Evolutionary conservation across 2,113 vertebrate species (phyloP), one percentile per base, ranked within the genome.

Genomic region (crab-eating macaque (Macaca fascicularis)): DNA sequence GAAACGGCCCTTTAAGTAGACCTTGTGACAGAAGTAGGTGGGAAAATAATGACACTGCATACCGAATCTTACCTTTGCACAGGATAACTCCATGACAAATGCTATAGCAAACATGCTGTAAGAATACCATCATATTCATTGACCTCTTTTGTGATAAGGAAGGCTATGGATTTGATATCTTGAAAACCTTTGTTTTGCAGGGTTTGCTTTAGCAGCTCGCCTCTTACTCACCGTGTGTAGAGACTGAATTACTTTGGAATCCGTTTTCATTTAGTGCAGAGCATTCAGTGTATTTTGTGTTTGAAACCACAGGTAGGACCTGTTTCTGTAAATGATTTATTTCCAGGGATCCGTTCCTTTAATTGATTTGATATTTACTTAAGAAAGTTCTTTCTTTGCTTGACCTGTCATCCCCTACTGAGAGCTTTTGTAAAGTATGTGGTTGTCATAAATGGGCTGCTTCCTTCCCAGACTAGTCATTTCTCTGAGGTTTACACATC

Each of bases 1-100:
- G 97, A 98, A 98, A 98, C 85, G 95, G 87, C 78, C 82, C 93
- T 98, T 98, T 98, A 97, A 98, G 96, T 93, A 97, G 97, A 97
- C 86, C 96, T 96, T 88, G 97, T 97, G 94, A 97, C 90, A 95
- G 97, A 89, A 98, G 96, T 89, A 97, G 95, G 94, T 96, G 95
- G 97, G 97, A 97, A 98, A 98, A 98, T 96, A 98, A 98, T 98
- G 95, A 83, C 59, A 38, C 92, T 75, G 90, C 96, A 97, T 98
- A 96, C 92, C 96, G 95, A 92, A 48, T 45, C 90, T 98, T 97
- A 86, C 97, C 96, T 98, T 97, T 97, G 93, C 93, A 79, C 94
- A 91, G 96, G 94, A 78, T 93, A 61, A 95, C 97, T 87, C 50
- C 95, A 94, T 52, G 92, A 96, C 97, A 98, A 96, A 97, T 94